Evolutionary conservation across 2,113 vertebrate genomes (phyloP).

Genomic region (Crotalus viridis): DNA sequence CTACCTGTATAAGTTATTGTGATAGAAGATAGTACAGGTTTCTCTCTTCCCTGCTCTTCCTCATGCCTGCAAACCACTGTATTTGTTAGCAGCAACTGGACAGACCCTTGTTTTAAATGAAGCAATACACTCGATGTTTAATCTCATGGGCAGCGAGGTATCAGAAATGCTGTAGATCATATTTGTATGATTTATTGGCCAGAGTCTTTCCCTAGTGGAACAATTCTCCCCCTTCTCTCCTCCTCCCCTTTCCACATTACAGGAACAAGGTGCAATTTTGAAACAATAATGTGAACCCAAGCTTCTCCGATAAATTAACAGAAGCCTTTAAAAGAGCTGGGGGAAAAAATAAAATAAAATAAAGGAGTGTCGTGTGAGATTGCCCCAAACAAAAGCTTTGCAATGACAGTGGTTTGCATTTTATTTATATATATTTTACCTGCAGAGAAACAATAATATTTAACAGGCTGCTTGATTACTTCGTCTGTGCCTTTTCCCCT

Average conservation of each 20-base stretch:
- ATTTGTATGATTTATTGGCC: constrained; percentile 17
- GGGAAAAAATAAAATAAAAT: not conserved
- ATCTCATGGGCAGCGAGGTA: constrained; percentile 38
- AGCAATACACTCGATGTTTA: constrained; percentile 52
- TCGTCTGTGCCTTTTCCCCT: too few relatives aligned
- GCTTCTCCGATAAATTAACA: constrained; percentile 22
- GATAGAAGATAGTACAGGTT: constrained; percentile 46
- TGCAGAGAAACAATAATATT: not conserved
- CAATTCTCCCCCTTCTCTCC: not conserved
- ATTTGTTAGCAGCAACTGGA: constrained; percentile 48
- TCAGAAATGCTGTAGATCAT: constrained; percentile 44
- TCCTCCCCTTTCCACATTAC: not conserved
- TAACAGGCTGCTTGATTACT: not conserved
- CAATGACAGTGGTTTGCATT: constrained; percentile 40
- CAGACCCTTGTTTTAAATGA: constrained; percentile 63
- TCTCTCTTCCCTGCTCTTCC: not conserved
- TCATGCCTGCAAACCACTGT: constrained; percentile 53
- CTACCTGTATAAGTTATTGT: constrained; percentile 69
- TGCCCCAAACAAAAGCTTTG: constrained; percentile 14
- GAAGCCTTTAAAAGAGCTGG: constrained; percentile 38
- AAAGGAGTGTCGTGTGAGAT: not conserved
- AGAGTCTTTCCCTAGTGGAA: constrained; percentile 17
- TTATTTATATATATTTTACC: constrained; percentile 10
- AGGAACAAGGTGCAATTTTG: not conserved
- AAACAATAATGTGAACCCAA: constrained; percentile 3